Evolutionary conservation across 2,888 invertebrate species (phyloP).

Genomic region (Sinohyriopsis cumingii): DNA sequence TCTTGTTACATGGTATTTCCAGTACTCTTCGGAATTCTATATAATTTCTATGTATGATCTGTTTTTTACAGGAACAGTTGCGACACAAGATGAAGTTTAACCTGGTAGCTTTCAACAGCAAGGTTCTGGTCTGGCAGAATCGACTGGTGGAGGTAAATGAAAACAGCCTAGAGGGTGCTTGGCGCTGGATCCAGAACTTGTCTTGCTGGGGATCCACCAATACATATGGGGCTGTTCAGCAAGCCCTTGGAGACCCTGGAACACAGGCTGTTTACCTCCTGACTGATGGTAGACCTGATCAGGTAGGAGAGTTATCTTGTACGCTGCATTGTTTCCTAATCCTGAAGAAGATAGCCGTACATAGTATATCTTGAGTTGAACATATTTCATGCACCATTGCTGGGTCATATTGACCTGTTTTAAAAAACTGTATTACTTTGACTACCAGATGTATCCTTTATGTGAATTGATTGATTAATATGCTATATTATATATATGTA

Average conservation of each 20-base stretch:
- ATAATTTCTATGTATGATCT: not conserved
- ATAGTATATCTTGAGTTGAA: not conserved
- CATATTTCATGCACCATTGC: no score
- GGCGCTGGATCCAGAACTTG: slow-evolving; percentile 66
- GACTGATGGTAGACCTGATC: slow-evolving; percentile 72
- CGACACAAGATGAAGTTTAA: slow-evolving; percentile 71
- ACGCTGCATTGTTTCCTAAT: not conserved
- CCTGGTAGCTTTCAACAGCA: slow-evolving; percentile 67
- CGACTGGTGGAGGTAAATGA: slow-evolving; percentile 69
- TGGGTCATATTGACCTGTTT: no score
- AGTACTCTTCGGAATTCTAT: not conserved
- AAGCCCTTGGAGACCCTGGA: slow-evolving; percentile 67
- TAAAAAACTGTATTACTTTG: no score
- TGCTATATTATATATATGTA: no score
- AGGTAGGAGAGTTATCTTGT: slow-evolving; percentile 47
- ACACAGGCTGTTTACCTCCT: slow-evolving; percentile 71
- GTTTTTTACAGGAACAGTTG: slow-evolving; percentile 67
- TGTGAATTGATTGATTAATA: no score
- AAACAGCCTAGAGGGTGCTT: slow-evolving; percentile 64
- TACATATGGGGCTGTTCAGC: slow-evolving; percentile 68
- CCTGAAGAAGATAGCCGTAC: not conserved
- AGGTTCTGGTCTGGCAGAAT: slow-evolving; percentile 67
- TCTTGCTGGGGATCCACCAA: slow-evolving; percentile 71
- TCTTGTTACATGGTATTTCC: no score
- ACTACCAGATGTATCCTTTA: no score